Percentiles rank a stretch among this genome's conserved stretches.
Evolutionary conservation across 2,888 invertebrate species (phyloP).

Genomic region (Chironomus tentans): DNA sequence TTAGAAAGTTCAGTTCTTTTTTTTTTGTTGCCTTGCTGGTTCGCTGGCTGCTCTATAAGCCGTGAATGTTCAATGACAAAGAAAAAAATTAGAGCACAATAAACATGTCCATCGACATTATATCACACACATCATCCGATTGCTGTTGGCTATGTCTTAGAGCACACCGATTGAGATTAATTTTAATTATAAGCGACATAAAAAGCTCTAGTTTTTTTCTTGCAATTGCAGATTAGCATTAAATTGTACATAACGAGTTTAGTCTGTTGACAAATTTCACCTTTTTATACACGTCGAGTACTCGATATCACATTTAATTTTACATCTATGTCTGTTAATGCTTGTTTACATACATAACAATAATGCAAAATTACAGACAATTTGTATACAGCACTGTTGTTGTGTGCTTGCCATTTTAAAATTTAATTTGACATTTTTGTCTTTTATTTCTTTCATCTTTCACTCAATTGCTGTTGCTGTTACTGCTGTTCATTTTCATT

Average conservation of each 20-base stretch:
- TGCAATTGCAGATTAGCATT: too few species aligned
- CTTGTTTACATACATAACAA: too few species aligned
- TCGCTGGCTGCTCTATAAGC: background rate
- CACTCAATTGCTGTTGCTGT: too few species aligned
- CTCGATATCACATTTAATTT: background rate
- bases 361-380: too few species aligned
- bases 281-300: background rate
- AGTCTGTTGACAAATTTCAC: background rate
- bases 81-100: background rate
- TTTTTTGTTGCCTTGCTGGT: background rate
- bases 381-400: too few species aligned
- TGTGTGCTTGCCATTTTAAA: too few species aligned
- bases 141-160: background rate
- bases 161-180: background rate
- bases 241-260: background rate
- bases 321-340: background rate
- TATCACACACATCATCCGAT: background rate
- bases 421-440: too few species aligned
- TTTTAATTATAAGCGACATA: background rate
- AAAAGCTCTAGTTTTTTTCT: background rate
- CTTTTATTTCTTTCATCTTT: too few species aligned
- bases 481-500: too few species aligned
- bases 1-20: background rate
- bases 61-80: background rate
- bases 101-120: constrained; percentile 1